Evolutionary conservation across 2,888 invertebrate species (phyloP), one percentile per base, ranked within the genome.

Genomic region (Lithophane socia): DNA sequence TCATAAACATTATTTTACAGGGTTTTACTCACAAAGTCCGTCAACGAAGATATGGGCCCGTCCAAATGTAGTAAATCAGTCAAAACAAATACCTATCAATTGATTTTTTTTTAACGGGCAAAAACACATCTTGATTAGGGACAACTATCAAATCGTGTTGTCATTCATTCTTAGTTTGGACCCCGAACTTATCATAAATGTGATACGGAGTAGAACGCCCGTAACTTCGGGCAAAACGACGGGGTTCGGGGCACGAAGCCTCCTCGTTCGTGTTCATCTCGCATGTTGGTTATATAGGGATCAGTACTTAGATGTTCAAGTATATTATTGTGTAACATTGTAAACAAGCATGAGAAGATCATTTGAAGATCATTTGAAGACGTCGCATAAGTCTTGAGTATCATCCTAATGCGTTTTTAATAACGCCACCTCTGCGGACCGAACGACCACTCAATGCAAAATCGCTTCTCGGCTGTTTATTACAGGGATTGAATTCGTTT

Each of bases 321-420:
- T 47, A 16, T 37, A n/a, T 60, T 16, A 66, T 66, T 47, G 65
- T 63, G 69, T 63, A 84, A 75, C 24, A 61, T 49, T 63, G 64
- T 84, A 54, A 47, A 58, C 81, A 44, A 70, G 13, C 80, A 42
- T 49, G 54, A 49, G 47, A 24, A 37, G 49, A 47, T 42, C 63
- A 61, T 60, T 52, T 63, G 47, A 24, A 37, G 49, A 47, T 42
- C 63, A 61, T 60, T 52, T 63, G 71, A 52, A 75, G 74, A 81
- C 63, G 82, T 79, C 76, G 80, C 78, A 77, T 42, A 66, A 68
- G 79, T 74, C 85, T 81, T 85, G 79, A 71, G 65, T 63, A 78
- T 78, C 71, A 74, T 70, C 83, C 90, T 94, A 91, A 95, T 94
- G 91, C 77, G 85, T 88, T 94, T 95, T 93, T 95, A 95, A 95